Conservation (phyloP, 1,140 invertebrate genomes). For the Nephotettix cincticeps region DNA sequence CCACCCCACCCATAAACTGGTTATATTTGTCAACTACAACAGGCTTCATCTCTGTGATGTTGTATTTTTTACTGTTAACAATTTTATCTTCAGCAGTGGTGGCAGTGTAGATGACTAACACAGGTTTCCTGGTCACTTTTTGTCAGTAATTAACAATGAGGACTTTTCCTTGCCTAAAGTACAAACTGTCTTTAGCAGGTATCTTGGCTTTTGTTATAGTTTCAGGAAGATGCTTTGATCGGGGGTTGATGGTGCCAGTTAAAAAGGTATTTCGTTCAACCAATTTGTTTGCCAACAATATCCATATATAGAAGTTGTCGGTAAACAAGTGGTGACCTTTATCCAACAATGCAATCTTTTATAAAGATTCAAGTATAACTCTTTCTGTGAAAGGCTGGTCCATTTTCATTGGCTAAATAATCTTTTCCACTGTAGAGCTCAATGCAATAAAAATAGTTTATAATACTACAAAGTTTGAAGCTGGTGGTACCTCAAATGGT, state of each 20-base stretch:
- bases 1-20: conserved; percentile 1
- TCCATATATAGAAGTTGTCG: neutral
- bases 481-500: too few species aligned
- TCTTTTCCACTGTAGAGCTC: conserved; percentile 2
- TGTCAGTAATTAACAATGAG: neutral
- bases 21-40: neutral
- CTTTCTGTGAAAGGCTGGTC: neutral
- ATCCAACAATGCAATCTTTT: neutral
- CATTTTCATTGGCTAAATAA: neutral
- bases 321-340: neutral
- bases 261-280: neutral
- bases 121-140: neutral
- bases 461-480: neutral
- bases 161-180: neutral
- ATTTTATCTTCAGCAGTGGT: neutral
- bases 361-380: neutral
- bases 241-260: neutral
- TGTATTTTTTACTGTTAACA: neutral
- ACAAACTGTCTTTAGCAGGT: neutral
- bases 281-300: neutral
- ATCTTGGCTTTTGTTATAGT: neutral
- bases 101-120: neutral
- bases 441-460: neutral
- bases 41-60: neutral
- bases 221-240: neutral